Evolutionary conservation across 2,113 vertebrate genomes (phyloP).

Genomic region (Haemorhous mexicanus): DNA sequence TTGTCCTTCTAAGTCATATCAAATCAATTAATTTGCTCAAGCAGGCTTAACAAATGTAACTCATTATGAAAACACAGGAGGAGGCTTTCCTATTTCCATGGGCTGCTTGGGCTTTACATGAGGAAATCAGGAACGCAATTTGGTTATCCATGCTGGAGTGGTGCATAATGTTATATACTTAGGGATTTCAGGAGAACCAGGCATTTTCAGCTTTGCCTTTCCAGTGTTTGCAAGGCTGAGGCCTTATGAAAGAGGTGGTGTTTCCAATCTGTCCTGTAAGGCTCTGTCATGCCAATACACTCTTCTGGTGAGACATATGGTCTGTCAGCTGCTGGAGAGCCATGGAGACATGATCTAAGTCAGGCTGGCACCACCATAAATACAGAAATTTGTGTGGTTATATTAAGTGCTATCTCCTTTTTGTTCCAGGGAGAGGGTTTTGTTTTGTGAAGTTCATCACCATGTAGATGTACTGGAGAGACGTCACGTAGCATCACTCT

Average conservation of each 20-base stretch:
- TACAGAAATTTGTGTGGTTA: not conserved
- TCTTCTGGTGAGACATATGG: not conserved
- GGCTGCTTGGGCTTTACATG: not conserved
- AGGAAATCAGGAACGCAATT: not conserved
- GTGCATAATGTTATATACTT: not conserved
- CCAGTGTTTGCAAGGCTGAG: not conserved
- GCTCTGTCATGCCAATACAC: not conserved
- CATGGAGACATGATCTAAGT: not conserved
- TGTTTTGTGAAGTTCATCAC: not conserved
- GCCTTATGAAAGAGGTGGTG: not conserved
- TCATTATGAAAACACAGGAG: not conserved
- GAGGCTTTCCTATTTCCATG: not conserved
- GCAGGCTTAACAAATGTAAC: not conserved
- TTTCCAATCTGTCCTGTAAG: not conserved
- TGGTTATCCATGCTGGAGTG: not conserved
- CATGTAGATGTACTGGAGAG: not conserved
- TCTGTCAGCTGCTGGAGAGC: not conserved
- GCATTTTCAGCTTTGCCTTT: not conserved
- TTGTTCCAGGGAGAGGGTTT: not conserved
- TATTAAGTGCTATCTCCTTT: not conserved
- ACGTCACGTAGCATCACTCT: rapidly evolving
- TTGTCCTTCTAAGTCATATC: not conserved
- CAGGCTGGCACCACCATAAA: not conserved
- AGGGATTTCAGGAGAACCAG: not conserved
- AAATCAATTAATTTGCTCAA: slow-evolving; percentile 10